Evolutionary conservation across 2,888 invertebrate genomes (phyloP), one percentile per base, ranked within the genome.

Genomic region (Lasius platythorax): DNA sequence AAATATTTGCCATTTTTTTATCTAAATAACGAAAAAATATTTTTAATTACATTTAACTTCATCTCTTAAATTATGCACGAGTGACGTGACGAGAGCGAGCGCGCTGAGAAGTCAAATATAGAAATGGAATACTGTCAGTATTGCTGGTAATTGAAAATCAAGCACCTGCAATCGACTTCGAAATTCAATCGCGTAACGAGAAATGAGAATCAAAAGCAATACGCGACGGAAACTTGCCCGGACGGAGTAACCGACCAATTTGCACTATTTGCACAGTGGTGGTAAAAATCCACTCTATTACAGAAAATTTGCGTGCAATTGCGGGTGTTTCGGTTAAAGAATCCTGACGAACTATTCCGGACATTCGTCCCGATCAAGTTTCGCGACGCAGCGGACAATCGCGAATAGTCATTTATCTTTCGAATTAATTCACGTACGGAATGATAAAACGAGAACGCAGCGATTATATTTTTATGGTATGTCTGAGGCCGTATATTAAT

Each of bases 371-470:
- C 5, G 9, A n/a, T 30, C 18, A 53, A 68, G 2, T 30, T 15
- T 72, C n/a, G 18, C 58, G 43, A 23, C 23, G 12, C 30, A 56
- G 56, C 68, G 43, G 67, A 30, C 37, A n/a, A 12, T 67, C 28
- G 40, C 37, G 30, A 4, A 9, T 40, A 18, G 12, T 53, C 3
- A 33, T 40, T 11, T 3, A n/a, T 23, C 15, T 40, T n/a, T 53
- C 40, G 12, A 79, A 70, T 79, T 70, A 79, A 72, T 79, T 79
- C 58, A n/a, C 23, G 2, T n/a, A 56, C 70, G 30, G 11, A 23
- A 28, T n/a, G 28, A 76, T 37, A 53, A 53, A 67, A 12, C 53
- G 28, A 40, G 0, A 15, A 40, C 30, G 9, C 1, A n/a, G 56
- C 2, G 43, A 58, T 79, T 61, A 23, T 58, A 58, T 58, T 79